Evolutionary conservation across 2,113 vertebrate genomes (phyloP).

Genomic region (Corythoichthys intestinalis): DNA sequence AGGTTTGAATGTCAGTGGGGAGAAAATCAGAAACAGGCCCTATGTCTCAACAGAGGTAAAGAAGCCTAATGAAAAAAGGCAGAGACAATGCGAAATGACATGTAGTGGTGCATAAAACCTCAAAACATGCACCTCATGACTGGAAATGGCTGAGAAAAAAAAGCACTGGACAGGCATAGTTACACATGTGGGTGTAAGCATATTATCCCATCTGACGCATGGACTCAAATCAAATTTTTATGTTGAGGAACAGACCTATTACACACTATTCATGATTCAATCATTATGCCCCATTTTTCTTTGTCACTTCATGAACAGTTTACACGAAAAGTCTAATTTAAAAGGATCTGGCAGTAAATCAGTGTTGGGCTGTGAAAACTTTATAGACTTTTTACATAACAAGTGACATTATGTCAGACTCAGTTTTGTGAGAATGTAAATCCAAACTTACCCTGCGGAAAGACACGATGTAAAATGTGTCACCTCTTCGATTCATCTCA

Average conservation of each 20-base stretch:
- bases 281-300: conserved; percentile 5
- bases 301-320: neutral
- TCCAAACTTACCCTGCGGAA: conserved; percentile 85
- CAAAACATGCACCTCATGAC: conserved; percentile 25
- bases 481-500: conserved; percentile 83
- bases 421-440: neutral
- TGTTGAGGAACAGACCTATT: conserved; percentile 8
- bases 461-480: conserved; percentile 94
- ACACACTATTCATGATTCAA: conserved; percentile 9
- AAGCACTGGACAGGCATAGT: neutral
- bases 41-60: conserved; percentile 8
- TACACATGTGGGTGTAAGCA: conserved; percentile 20
- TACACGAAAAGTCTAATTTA: neutral
- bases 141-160: conserved; percentile 28
- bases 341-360: neutral
- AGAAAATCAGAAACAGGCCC: conserved; percentile 33
- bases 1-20: conserved; percentile 18
- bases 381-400: neutral
- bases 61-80: conserved; percentile 14
- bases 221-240: conserved; percentile 7
- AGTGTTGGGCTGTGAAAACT: neutral
- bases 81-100: conserved; percentile 25
- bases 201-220: neutral
- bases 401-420: conserved; percentile 2
- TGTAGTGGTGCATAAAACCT: conserved; percentile 7